Evolutionary conservation across 2,113 vertebrate genomes (phyloP), one percentile per base, ranked within the genome.

Genomic region (Pungitius pungitius): DNA sequence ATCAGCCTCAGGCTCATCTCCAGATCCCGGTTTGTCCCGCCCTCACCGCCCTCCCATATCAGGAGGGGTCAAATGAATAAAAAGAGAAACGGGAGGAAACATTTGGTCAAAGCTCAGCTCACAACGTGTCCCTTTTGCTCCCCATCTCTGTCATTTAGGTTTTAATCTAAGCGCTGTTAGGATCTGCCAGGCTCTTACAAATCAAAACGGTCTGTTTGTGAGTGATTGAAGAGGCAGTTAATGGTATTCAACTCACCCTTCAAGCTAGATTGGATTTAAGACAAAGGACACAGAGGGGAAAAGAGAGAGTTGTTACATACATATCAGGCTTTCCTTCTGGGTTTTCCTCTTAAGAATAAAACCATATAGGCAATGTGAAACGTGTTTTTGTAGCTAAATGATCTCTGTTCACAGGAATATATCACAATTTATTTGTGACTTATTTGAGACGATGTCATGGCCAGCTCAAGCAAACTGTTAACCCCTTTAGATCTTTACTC

Each of bases 1-100:
- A 93, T 94, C 91, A 93, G 83, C 79, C 47, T 30, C 67, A 63
- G 74, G 82, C 70, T 49, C 71, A 77, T 58, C 45, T 76, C 63
- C 72, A 69, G 73, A 67, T 18, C n/a, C 64, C 6, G 11, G 75
- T 83, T 60, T 51, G n/a, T 58, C 20, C n/a, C 67, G 52, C 45
- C 17, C 51, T 80, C 66, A 73, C 45, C 33, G 74, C 58, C 49
- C 22, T 52, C n/a, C 49, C 42, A 70, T 6, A 35, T 8, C 33
- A 35, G 6, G 18, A 60, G 24, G 51, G 54, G 51, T 5, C 12
- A 49, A 40, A 24, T 20, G 18, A 75, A 22, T 43, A 54, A 43
- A 59, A 11, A 52, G 52, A 49, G 56, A 61, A 63, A 55, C 8
- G 54, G 10, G 26, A 42, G 26, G 54, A 15, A 64, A 40, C 3